phyloP scores from a whole-genome alignment of 2,113 vertebrate species.

The Nerophis ophidion region DNA sequence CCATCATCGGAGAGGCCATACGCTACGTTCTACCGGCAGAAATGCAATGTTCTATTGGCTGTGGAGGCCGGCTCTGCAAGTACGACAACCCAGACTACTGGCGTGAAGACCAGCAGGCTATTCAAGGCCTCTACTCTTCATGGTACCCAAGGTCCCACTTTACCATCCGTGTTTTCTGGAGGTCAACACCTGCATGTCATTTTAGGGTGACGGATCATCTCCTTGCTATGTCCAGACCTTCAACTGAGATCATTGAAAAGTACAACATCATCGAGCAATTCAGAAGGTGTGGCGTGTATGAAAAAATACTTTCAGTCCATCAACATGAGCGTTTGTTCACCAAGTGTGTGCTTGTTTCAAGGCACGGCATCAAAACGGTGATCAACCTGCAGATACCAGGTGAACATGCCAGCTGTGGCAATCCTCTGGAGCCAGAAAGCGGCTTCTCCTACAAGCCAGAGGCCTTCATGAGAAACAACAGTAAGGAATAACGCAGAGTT shows the following conservation, averaged over 20 bases:
- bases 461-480: constrained; percentile 89
- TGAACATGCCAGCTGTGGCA: constrained; percentile 90
- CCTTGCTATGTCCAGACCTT: constrained; percentile 88
- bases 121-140: constrained; percentile 88
- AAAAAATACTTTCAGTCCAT: background rate
- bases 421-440: constrained; percentile 82
- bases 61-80: constrained; percentile 86
- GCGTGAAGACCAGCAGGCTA: constrained; percentile 83
- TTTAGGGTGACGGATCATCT: constrained; percentile 87
- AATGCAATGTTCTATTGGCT: constrained; percentile 87
- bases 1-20: constrained; percentile 83
- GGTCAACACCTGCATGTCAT: background rate
- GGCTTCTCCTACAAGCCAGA: constrained; percentile 91
- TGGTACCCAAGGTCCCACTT: constrained; percentile 66
- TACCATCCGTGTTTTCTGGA: background rate
- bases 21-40: constrained; percentile 81
- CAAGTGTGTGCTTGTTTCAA: constrained; percentile 47
- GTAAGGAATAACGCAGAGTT: constrained; percentile 66
- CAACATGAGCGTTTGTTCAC: background rate
- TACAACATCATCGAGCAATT: constrained; percentile 87
- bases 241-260: constrained; percentile 85
- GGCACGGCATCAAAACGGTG: constrained; percentile 83
- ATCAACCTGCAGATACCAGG: constrained; percentile 93
- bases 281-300: constrained; percentile 67
- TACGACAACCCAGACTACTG: constrained; percentile 86